phyloP scores from a whole-genome alignment of 2,888 invertebrate species.

The Phrixothrix hirtus region DNA sequence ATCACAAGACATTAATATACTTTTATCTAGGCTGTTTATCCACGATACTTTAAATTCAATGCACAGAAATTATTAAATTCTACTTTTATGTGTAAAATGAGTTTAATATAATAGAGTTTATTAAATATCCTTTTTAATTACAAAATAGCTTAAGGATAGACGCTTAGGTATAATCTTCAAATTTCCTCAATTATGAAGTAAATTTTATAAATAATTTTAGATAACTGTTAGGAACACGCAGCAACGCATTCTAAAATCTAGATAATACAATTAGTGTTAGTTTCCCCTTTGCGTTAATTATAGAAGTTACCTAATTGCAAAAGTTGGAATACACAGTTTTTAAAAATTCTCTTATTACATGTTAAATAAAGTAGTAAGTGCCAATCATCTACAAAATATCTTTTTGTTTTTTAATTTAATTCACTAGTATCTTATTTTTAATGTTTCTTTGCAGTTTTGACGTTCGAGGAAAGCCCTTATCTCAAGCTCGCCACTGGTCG shows the following conservation, averaged over 20 bases:
- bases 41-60: no score
- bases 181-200: conserved; percentile 1
- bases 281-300: conserved; percentile 5
- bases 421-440: not conserved
- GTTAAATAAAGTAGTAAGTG: no score
- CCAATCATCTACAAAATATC: no score
- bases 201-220: conserved; percentile 6
- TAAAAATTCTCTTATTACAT: conserved; percentile 3
- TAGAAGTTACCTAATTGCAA: conserved; percentile 7
- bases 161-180: no score
- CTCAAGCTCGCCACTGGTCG: conserved; percentile 82
- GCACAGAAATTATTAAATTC: no score
- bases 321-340: conserved; percentile 7
- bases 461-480: conserved; percentile 79
- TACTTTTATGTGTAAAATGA: no score
- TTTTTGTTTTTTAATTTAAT: not conserved
- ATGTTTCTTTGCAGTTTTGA: conserved; percentile 72
- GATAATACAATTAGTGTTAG: conserved; percentile 9
- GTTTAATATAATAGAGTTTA: no score
- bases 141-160: no score
- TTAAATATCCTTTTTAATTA: no score
- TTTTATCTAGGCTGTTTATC: no score
- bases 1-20: no score
- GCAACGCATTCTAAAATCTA: conserved; percentile 5
- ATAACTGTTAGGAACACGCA: conserved; percentile 6